Percentiles rank a stretch among this genome's conserved stretches.
phyloP scores from a whole-genome alignment of 2,888 invertebrate genomes.

The Drosophila peninsularis region DNA sequence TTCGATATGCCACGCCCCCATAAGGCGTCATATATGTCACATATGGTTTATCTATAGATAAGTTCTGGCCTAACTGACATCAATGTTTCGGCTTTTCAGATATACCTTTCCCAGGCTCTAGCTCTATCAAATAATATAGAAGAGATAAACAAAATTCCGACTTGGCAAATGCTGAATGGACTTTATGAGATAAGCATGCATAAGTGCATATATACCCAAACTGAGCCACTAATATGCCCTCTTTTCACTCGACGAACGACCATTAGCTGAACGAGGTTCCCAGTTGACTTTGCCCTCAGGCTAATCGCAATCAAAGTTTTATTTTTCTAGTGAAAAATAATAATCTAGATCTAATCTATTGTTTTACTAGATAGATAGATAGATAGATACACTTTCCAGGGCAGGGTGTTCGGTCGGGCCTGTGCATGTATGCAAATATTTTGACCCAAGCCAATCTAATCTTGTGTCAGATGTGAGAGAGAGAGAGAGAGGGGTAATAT shows the following conservation, averaged over 20 bases:
- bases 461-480: not conserved
- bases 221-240: not conserved
- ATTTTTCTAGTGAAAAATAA: constrained; percentile 2
- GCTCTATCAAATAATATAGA: not conserved
- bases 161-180: too few relatives aligned
- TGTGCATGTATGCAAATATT: constrained; percentile 3
- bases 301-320: not conserved
- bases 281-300: not conserved
- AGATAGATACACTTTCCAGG: not conserved
- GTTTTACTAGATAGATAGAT: not conserved
- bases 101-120: not conserved
- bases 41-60: not conserved
- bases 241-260: not conserved
- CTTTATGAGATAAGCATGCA: too few relatives aligned
- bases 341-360: constrained; percentile 8
- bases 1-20: not conserved
- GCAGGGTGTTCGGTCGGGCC: not conserved
- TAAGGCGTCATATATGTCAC: not conserved
- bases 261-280: not conserved
- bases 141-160: not conserved
- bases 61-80: not conserved
- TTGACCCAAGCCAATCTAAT: not conserved
- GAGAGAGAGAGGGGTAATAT: not conserved
- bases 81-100: not conserved
- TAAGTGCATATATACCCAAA: too few relatives aligned